A percentile compares a stretch with the other conserved stretches of the same genome.
phyloP scores from a whole-genome alignment of 2,888 invertebrate genomes.

The Orchestes rusci region DNA sequence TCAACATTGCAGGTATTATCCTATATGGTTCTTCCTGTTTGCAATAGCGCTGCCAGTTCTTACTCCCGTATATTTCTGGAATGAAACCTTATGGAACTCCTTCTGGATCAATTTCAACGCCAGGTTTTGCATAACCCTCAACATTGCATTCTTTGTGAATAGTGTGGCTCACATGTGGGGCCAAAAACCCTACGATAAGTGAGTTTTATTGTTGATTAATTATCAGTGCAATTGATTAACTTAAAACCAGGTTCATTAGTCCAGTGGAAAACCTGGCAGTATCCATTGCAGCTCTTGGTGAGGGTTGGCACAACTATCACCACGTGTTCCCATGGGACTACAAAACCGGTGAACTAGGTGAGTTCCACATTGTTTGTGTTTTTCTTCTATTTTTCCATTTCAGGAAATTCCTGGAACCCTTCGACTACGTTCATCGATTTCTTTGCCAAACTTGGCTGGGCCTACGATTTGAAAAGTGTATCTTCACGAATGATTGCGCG shows the following conservation, averaged over 20 bases:
- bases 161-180: slow-evolving; percentile 93
- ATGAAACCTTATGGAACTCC: slow-evolving; percentile 67
- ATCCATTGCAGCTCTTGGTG: slow-evolving; percentile 68
- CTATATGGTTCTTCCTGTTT: slow-evolving; percentile 67
- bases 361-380: neutral
- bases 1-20: slow-evolving; percentile 52
- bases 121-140: slow-evolving; percentile 77
- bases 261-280: slow-evolving; percentile 67
- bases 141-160: slow-evolving; percentile 92
- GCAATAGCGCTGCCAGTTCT: slow-evolving; percentile 65
- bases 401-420: slow-evolving; percentile 49
- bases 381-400: neutral
- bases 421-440: slow-evolving; percentile 76
- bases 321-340: slow-evolving; percentile 62
- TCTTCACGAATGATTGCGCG: slow-evolving; percentile 52
- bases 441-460: slow-evolving; percentile 74
- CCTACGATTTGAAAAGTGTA: slow-evolving; percentile 67
- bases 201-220: slow-evolving; percentile 31
- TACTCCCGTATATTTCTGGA: slow-evolving; percentile 79
- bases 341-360: slow-evolving; percentile 48
- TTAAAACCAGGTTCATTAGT: slow-evolving; percentile 54
- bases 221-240: neutral
- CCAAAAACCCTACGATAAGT: slow-evolving; percentile 86
- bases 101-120: slow-evolving; percentile 77
- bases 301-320: slow-evolving; percentile 81